Evolutionary conservation across 2,888 invertebrate species (phyloP).

Genomic region (Synanthedon andrenaeformis): DNA sequence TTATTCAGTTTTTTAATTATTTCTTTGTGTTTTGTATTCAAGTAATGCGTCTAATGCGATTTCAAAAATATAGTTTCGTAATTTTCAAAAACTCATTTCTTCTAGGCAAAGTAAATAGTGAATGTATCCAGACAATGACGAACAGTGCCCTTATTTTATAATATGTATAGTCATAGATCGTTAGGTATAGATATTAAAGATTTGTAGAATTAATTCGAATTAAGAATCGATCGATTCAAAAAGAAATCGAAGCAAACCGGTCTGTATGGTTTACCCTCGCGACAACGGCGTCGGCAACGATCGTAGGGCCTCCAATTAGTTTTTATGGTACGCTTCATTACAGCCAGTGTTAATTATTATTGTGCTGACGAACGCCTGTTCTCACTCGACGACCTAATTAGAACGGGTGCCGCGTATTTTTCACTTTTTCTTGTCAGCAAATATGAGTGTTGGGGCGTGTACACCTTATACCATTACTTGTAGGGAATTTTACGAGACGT

Average conservation of each 20-base stretch:
- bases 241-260: constrained; percentile 31
- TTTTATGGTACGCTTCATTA: constrained; percentile 67
- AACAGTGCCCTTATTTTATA: too few species aligned
- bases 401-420: constrained; percentile 46
- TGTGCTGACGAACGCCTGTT: constrained; percentile 64
- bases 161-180: too few species aligned
- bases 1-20: too few species aligned
- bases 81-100: too few species aligned
- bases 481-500: neutral
- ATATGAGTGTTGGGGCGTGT: constrained; percentile 39
- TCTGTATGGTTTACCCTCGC: constrained; percentile 29
- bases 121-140: too few species aligned
- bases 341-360: constrained; percentile 68
- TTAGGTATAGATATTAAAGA: too few species aligned
- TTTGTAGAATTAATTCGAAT: neutral
- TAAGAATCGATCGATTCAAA: constrained; percentile 25
- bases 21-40: too few species aligned
- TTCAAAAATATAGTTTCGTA: too few species aligned
- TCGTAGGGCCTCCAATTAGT: constrained; percentile 63
- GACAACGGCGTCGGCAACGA: constrained; percentile 40
- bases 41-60: too few species aligned
- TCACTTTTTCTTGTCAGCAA: constrained; percentile 46
- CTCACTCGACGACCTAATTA: constrained; percentile 67
- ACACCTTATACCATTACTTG: neutral
- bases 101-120: too few species aligned